Conservation (phyloP, 2,888 invertebrate genomes). For the Luperina testacea region DNA sequence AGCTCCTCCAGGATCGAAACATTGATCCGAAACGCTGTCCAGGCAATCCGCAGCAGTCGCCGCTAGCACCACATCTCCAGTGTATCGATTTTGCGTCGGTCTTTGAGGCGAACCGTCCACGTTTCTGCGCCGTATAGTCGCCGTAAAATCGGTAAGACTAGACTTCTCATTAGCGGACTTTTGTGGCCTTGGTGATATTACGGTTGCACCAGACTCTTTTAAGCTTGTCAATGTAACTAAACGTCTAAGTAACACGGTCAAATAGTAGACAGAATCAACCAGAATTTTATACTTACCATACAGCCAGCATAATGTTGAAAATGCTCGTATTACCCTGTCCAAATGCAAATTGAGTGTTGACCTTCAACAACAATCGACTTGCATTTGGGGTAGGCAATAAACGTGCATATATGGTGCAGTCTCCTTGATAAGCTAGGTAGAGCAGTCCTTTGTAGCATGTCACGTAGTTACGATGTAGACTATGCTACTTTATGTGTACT, state of each 20-base stretch:
- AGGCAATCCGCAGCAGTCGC: too few species aligned
- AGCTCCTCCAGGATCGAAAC: too few species aligned
- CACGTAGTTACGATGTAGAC: neutral
- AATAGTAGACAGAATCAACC: neutral
- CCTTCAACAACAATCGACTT: neutral
- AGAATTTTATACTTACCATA: neutral
- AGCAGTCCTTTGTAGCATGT: neutral
- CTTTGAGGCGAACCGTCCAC: too few species aligned
- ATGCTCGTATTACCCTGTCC: constrained; percentile 1
- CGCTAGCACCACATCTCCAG: too few species aligned
- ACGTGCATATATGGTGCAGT: neutral
- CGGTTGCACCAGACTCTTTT: too few species aligned
- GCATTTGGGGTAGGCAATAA: constrained; percentile 14
- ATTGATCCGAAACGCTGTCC: too few species aligned
- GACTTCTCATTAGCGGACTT: too few species aligned
- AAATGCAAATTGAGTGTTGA: constrained; percentile 6
- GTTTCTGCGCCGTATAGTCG: too few species aligned
- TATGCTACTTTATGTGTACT: neutral
- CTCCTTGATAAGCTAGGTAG: neutral
- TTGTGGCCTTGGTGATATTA: too few species aligned
- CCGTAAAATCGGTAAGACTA: too few species aligned
- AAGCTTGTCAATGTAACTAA: too few species aligned
- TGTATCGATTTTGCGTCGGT: too few species aligned
- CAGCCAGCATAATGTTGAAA: neutral
- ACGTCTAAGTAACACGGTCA: neutral